Conservation (phyloP, 2,113 vertebrate species). For the Chaetura pelagica region DNA sequence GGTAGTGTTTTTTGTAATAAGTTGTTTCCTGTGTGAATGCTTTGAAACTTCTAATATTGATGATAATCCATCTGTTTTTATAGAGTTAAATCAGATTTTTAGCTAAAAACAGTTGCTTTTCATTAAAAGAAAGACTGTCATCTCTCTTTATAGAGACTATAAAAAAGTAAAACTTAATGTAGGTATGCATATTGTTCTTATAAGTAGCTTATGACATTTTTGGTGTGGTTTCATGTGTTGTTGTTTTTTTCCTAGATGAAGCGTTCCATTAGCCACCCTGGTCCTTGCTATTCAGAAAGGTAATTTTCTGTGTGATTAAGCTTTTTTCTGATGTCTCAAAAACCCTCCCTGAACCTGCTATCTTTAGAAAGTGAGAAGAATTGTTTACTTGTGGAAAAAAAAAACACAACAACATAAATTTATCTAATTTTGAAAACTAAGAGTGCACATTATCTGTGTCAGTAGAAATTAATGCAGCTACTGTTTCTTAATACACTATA, state of each 20-base stretch:
- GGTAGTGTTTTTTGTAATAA: not conserved
- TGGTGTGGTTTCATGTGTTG: not conserved
- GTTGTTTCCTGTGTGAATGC: not conserved
- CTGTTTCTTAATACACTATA: not conserved
- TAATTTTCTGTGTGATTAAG: not conserved
- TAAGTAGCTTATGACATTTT: slow-evolving; percentile 17
- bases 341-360: not conserved
- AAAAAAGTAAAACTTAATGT: not conserved
- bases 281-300: slow-evolving; percentile 63
- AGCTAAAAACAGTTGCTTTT: not conserved
- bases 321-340: not conserved
- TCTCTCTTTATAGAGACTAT: not conserved
- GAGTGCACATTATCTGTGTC: not conserved
- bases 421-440: not conserved
- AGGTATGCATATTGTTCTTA: not conserved
- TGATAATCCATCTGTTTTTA: not conserved
- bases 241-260: slow-evolving; percentile 27
- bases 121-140: not conserved
- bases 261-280: slow-evolving; percentile 59
- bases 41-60: not conserved
- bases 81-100: not conserved
- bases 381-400: not conserved
- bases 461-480: not conserved
- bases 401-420: not conserved
- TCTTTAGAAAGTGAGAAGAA: not conserved